Conservation (phyloP, 2,797 vertebrate species). For the Hafferia zeledoni region DNA sequence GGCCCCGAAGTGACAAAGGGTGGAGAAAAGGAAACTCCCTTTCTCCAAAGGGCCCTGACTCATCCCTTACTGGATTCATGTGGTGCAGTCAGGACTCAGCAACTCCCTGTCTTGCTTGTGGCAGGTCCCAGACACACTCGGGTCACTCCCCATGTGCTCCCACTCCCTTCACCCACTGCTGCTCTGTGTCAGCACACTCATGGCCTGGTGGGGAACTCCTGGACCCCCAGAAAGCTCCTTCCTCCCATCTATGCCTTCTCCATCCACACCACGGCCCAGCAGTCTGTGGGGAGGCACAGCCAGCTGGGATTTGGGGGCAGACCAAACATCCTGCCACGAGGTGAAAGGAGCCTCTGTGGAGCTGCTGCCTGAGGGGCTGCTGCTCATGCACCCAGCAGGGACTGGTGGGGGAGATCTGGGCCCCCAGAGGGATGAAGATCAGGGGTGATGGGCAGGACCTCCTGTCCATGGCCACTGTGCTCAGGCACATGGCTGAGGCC, state of each 20-base stretch:
- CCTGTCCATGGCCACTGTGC: not conserved
- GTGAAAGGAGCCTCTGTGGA: not conserved
- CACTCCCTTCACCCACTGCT: not conserved
- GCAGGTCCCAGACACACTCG: rapidly evolving
- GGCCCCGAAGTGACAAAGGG: not conserved
- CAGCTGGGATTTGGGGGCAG: not conserved
- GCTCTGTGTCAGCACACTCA: not conserved
- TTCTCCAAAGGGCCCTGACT: not conserved
- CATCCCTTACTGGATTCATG: not conserved
- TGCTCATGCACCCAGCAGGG: not conserved
- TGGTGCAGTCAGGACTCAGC: not conserved
- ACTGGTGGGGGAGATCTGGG: rapidly evolving
- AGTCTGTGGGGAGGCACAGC: not conserved
- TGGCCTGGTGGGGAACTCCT: not conserved
- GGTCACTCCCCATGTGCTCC: not conserved
- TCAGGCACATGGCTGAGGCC: not conserved
- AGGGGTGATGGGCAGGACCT: not conserved
- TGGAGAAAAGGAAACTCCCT: not conserved
- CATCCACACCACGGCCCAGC: rapidly evolving
- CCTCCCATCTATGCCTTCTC: not conserved
- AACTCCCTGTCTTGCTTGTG: rapidly evolving
- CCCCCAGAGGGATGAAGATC: rapidly evolving
- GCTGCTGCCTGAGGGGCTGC: not conserved
- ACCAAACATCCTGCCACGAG: not conserved
- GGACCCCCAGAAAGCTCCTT: not conserved